Percentiles rank a stretch among this genome's conserved stretches.
Conservation (phyloP, 2,797 vertebrate genomes). For the Onychomys leucogaster region DNA sequence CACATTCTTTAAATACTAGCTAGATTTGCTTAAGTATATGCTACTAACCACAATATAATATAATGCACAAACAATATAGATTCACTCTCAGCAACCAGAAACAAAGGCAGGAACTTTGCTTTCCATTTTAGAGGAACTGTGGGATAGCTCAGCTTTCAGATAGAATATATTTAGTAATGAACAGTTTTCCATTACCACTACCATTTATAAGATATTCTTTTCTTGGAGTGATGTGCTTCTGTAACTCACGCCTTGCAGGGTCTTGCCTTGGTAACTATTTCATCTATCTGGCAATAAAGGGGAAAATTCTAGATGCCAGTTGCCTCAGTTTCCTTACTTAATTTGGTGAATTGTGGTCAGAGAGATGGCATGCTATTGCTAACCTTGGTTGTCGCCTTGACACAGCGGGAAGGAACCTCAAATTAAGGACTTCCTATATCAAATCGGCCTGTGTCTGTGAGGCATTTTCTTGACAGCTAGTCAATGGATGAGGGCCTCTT, state of each 20-base stretch:
- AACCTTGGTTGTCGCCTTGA: background rate
- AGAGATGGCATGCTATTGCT: background rate
- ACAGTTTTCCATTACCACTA: background rate
- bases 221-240: background rate
- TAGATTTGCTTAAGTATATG: background rate
- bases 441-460: too few relatives aligned
- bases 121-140: background rate
- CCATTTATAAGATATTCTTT: background rate
- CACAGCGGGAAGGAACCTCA: background rate
- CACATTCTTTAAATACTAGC: background rate
- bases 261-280: background rate
- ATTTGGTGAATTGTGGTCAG: background rate
- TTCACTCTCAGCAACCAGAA: background rate
- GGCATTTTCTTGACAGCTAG: background rate
- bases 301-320: background rate
- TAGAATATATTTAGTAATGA: background rate
- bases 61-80: background rate
- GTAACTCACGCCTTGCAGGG: background rate
- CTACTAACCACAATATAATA: background rate
- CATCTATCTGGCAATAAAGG: background rate
- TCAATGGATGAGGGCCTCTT: background rate
- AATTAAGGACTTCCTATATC: background rate
- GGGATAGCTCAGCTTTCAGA: constrained; percentile 19
- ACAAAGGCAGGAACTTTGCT: background rate
- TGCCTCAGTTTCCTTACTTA: background rate